These are phyloP conservation scores for Ennomos erosarius DNA, from an alignment of 2,888 invertebrate species.

Conservation along the genomic window DNA sequence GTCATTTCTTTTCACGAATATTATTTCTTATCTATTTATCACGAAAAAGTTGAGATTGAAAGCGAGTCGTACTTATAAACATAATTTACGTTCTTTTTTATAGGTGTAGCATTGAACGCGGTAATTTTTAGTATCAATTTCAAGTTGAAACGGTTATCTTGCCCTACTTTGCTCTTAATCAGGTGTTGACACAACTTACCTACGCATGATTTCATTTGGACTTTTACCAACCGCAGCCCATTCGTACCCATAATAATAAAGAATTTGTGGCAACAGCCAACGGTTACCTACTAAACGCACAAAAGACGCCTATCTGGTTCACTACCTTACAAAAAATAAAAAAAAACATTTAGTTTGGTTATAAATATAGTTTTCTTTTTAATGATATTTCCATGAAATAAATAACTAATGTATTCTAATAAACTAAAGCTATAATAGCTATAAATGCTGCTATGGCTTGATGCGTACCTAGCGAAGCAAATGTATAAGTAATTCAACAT, in stretches of 20 bases:
- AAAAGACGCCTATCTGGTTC: no score
- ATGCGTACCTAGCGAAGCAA: slow-evolving; percentile 9
- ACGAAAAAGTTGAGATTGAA: no score
- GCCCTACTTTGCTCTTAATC: slow-evolving; percentile 11
- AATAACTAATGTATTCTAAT: slow-evolving; percentile 30
- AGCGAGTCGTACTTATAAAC: background rate
- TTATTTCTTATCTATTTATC: no score
- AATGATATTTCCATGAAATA: slow-evolving; percentile 43
- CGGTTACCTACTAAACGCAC: no score
- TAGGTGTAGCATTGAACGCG: slow-evolving; percentile 11
- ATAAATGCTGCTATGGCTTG: slow-evolving; percentile 51
- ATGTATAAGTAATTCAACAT: background rate
- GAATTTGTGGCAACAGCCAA: no score
- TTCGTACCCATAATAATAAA: no score
- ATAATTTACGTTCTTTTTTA: slow-evolving; percentile 6
- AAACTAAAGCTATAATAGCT: slow-evolving; percentile 29
- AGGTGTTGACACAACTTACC: slow-evolving; percentile 4
- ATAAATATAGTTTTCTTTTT: slow-evolving; percentile 13
- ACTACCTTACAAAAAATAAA: slow-evolving; percentile 8
- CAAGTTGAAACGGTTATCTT: slow-evolving; percentile 3
- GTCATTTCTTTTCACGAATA: no score
- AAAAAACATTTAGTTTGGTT: background rate
- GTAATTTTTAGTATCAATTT: slow-evolving; percentile 1
- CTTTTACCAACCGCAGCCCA: no score
- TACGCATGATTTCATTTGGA: background rate